Evolutionary conservation across 2,797 vertebrate species (phyloP).

Genomic region (Melanotaenia parkinsoni): DNA sequence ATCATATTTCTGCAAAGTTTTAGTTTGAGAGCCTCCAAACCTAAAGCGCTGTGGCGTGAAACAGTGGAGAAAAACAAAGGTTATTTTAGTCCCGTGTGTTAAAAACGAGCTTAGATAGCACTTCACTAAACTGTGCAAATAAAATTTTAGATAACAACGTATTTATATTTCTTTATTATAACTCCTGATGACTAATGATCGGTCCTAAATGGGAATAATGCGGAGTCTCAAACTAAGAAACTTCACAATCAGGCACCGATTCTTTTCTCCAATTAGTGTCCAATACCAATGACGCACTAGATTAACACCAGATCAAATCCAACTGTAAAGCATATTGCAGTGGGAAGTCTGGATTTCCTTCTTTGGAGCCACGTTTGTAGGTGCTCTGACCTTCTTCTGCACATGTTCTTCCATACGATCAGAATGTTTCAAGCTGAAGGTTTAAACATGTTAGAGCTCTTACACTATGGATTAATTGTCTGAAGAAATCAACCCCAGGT

Average conservation of each 20-base stretch:
- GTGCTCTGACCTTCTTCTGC: too few species aligned
- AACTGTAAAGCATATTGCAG: not conserved
- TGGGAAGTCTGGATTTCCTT: not conserved
- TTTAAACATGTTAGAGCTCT: not conserved
- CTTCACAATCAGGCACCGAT: too few species aligned
- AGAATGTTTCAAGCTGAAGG: conserved; percentile 3
- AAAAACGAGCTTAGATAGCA: not conserved
- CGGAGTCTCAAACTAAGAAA: too few species aligned
- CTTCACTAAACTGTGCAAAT: not conserved
- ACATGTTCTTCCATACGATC: not conserved
- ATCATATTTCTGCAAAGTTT: too few species aligned
- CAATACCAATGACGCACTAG: too few species aligned
- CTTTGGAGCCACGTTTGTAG: too few species aligned
- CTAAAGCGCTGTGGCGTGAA: not conserved
- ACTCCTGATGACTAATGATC: too few species aligned
- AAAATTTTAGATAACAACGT: too few species aligned
- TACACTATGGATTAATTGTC: not conserved
- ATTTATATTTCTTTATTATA: too few species aligned
- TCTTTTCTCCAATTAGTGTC: too few species aligned
- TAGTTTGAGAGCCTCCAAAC: not conserved
- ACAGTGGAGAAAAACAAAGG: not conserved
- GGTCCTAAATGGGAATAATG: too few species aligned
- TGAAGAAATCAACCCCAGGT: not conserved
- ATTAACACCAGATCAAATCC: too few species aligned
- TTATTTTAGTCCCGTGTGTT: not conserved